Evolutionary conservation across 1,140 invertebrate genomes (phyloP).

Genomic region (Aporrectodea caliginosa): DNA sequence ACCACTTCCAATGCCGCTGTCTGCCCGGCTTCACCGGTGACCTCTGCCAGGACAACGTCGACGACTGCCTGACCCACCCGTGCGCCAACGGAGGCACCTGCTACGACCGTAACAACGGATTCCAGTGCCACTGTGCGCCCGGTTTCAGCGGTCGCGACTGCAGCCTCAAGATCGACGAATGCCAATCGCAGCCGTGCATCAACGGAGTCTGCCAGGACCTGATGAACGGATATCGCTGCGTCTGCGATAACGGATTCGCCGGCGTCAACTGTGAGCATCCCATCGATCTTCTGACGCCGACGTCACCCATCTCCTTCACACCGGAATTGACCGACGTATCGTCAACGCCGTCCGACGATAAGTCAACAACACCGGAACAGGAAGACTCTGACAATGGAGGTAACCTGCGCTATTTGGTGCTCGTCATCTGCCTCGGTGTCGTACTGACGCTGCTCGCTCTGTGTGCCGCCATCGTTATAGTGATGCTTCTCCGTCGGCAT

Average conservation of each 20-base stretch:
- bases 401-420: not conserved
- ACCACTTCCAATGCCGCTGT: slow-evolving; percentile 85
- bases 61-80: slow-evolving; percentile 5
- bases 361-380: not conserved
- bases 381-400: not conserved
- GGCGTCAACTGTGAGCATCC: not conserved
- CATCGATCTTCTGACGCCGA: no score
- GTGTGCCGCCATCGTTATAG: not conserved
- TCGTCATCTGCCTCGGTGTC: not conserved
- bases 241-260: not conserved
- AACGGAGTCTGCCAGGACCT: not conserved
- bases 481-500: not conserved
- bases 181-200: not conserved
- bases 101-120: not conserved
- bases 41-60: slow-evolving; percentile 79
- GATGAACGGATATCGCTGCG: not conserved
- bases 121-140: not conserved
- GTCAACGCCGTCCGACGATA: not conserved
- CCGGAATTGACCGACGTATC: not conserved
- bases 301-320: no score
- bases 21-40: slow-evolving; percentile 81
- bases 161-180: slow-evolving; percentile 62
- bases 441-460: not conserved
- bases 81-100: slow-evolving; percentile 11
- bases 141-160: slow-evolving; percentile 67